Base-by-base conservation (phyloP, 1,140 invertebrate species). In the Hormaphis cornu region DNA sequence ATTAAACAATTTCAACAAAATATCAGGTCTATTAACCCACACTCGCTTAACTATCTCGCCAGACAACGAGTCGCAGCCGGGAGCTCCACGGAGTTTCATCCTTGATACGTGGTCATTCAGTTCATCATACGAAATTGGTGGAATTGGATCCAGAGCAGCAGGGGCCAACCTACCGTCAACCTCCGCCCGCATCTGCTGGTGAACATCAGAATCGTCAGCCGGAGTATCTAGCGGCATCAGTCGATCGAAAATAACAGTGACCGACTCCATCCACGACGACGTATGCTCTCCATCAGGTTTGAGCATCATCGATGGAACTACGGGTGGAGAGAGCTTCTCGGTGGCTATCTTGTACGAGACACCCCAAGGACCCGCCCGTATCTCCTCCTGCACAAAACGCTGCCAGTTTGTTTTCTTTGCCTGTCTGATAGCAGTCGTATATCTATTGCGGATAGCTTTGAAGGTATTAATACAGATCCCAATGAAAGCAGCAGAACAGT, bases 1-100 rank as follows among this genome's bases (percentile, higher is more conserved):
- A 18, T 69, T 69, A 44, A 69, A 46, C n/a, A 69, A 7, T 40
- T 69, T 44, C 37, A 69, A n/a, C 5, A 69, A 69, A 14, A 12
- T 20, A 4, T 69, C 44, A 22, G 40, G 22, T 3, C 12, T 2
- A 14, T 53, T 28, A 9, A 40, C 24, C 20, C 24, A 26, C 12
- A 44, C 14, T 9, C 28, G 26, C 16, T 44, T 53, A 18, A 69
- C 9, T 4, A 48, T 24, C 26, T 69, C 63, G 16, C 26, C 20
- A 5, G 63, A 20, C 6, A 69, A 24, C 9, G 40, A 37, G 24
- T 69, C 63, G 14, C 14, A 4, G n/a, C 63, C 63, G 4, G 63
- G 63, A 12, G 63, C 63, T 44, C 30, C 50, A 26, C 46, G 24
- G 22, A n/a, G 26, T 53, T 44, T 40, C 10, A 69, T 37, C 5